These are phyloP conservation scores for Protaetia brevitarsis DNA, from an alignment of 1,140 invertebrate genomes.

Conservation along the genomic window DNA sequence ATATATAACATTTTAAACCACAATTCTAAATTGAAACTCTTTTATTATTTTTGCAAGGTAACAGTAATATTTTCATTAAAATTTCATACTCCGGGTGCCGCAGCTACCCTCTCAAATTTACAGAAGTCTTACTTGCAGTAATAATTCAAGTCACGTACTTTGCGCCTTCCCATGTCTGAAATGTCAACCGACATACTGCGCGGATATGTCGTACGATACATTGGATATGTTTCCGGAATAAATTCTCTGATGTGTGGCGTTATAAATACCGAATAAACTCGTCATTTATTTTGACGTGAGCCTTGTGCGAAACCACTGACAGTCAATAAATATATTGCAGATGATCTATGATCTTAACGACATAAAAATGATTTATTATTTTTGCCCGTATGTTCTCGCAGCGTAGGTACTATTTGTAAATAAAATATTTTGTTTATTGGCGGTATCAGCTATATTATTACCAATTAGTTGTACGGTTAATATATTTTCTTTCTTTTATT, in stretches of 20 bases:
- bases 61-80: background rate
- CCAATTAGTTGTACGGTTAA: too few species aligned
- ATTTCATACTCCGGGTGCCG: background rate
- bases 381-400: too few species aligned
- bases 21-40: background rate
- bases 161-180: background rate
- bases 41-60: too few species aligned
- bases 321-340: too few species aligned
- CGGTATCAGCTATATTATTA: too few species aligned
- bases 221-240: conserved; percentile 2
- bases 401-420: background rate
- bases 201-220: background rate
- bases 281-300: background rate
- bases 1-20: too few species aligned
- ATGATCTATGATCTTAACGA: too few species aligned
- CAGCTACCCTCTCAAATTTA: background rate
- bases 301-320: too few species aligned
- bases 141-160: conserved; percentile 5
- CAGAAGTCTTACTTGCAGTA: background rate
- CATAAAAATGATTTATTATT: too few species aligned
- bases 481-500: too few species aligned
- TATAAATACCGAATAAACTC: background rate
- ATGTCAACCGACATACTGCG: background rate
- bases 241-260: background rate
- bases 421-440: background rate